A percentile compares a stretch with the other conserved stretches of the same genome.
phyloP scores from a whole-genome alignment of 2,113 vertebrate species.

The Psettodes erumei region DNA sequence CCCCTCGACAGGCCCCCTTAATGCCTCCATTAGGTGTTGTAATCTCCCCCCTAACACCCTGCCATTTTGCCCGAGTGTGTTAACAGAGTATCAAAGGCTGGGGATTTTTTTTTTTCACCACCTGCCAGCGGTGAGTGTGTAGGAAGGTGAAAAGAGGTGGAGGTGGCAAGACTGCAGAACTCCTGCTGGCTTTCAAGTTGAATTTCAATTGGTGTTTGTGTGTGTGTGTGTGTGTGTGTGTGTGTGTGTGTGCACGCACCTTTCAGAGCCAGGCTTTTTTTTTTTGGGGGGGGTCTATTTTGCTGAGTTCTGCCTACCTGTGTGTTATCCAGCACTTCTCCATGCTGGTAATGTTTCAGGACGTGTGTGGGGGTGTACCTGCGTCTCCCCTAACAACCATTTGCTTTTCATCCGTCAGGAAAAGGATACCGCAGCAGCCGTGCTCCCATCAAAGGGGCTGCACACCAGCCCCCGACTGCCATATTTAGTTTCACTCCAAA shows the following conservation, averaged over 20 bases:
- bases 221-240: slow-evolving; percentile 25
- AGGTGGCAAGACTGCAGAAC: slow-evolving; percentile 55
- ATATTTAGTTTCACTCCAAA: slow-evolving; percentile 73
- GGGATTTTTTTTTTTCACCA: slow-evolving; percentile 65
- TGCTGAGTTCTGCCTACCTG: slow-evolving; percentile 10
- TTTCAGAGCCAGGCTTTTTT: slow-evolving; percentile 33
- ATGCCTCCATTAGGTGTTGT: slow-evolving; percentile 79
- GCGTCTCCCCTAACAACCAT: slow-evolving; percentile 51
- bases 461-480: slow-evolving; percentile 33
- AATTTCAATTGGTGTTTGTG: too few species aligned
- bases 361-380: slow-evolving; percentile 33
- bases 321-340: slow-evolving; percentile 22
- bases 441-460: slow-evolving; percentile 64
- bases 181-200: slow-evolving; percentile 55
- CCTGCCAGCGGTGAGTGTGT: slow-evolving; percentile 65
- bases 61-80: slow-evolving; percentile 75
- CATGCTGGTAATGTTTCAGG: slow-evolving; percentile 51
- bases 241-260: slow-evolving; percentile 16
- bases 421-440: slow-evolving; percentile 66
- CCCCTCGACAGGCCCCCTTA: slow-evolving; percentile 67
- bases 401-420: slow-evolving; percentile 77
- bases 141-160: slow-evolving; percentile 55
- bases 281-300: too few species aligned
- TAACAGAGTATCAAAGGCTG: slow-evolving; percentile 78
- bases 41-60: slow-evolving; percentile 73